These are phyloP conservation scores for Phrynocephalus guinanensis DNA, from an alignment of 2,797 vertebrate species.

Conservation along the genomic window DNA sequence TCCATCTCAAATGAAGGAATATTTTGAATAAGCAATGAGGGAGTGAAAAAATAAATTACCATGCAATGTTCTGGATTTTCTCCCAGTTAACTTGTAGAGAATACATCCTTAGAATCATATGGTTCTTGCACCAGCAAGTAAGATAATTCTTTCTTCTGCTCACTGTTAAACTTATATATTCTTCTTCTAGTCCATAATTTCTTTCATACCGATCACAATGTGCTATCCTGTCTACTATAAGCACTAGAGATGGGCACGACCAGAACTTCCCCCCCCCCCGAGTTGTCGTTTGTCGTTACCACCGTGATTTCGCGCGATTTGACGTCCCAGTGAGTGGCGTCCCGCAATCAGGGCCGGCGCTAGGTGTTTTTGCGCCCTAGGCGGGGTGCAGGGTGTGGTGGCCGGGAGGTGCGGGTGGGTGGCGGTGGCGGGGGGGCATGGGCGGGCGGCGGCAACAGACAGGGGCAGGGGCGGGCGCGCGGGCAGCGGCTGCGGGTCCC, in stretches of 20 bases:
- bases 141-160: not conserved
- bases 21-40: not conserved
- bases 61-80: not conserved
- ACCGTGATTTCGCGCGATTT: too few relatives aligned
- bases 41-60: not conserved
- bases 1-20: not conserved
- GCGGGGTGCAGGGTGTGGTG: too few relatives aligned
- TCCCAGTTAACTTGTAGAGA: not conserved
- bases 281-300: too few relatives aligned
- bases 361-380: too few relatives aligned
- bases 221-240: constrained; percentile 28
- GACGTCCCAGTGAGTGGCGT: too few relatives aligned
- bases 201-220: constrained; percentile 45
- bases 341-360: too few relatives aligned
- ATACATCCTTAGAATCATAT: not conserved
- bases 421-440: too few relatives aligned
- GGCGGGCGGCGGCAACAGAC: too few relatives aligned
- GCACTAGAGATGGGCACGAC: not conserved
- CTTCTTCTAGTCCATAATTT: constrained; percentile 38
- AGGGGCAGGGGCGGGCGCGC: too few relatives aligned
- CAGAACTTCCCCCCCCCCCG: too few relatives aligned
- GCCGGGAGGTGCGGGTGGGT: too few relatives aligned
- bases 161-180: constrained; percentile 20
- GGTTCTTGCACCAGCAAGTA: not conserved
- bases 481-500: too few relatives aligned